Evolutionary conservation across 2,888 invertebrate species (phyloP).

Genomic region (Idaea dimidiata): DNA sequence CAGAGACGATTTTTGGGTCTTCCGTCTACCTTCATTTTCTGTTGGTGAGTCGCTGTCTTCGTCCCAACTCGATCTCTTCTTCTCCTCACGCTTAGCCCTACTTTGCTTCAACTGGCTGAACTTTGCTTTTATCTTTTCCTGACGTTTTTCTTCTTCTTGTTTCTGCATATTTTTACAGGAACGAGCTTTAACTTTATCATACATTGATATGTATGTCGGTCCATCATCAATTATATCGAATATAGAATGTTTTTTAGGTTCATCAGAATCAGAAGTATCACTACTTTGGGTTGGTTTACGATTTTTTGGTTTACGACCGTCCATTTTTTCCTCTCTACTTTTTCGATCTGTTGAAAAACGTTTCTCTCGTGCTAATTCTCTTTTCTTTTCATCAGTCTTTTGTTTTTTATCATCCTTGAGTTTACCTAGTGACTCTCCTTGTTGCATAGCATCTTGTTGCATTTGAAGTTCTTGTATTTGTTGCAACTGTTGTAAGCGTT

Average conservation of each 20-base stretch:
- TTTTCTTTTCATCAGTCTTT: conserved; percentile 70
- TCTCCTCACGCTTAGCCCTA: conserved; percentile 92
- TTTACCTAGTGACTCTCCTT: conserved; percentile 62
- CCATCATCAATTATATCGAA: conserved; percentile 94
- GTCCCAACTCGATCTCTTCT: conserved; percentile 94
- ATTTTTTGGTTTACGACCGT: conserved; percentile 64
- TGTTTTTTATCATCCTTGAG: conserved; percentile 67
- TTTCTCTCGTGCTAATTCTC: conserved; percentile 70
- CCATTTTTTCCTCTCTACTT: conserved; percentile 73
- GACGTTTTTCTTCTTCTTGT: conserved; percentile 92
- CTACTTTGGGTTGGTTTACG: conserved; percentile 79
- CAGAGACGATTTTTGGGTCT: conserved; percentile 64
- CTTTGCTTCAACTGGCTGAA: conserved; percentile 93
- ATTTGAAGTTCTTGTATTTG: conserved; percentile 75
- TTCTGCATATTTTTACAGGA: conserved; percentile 97
- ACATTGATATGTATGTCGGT: conserved; percentile 97
- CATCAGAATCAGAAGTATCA: conserved; percentile 88
- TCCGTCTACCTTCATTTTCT: conserved; percentile 69
- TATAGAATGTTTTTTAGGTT: conserved; percentile 93
- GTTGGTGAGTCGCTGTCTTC: conserved; percentile 87
- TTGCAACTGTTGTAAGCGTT: conserved; percentile 73
- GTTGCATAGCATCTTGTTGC: conserved; percentile 70
- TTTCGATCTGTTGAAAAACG: conserved; percentile 75
- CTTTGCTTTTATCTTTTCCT: conserved; percentile 93
- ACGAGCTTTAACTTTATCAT: conserved; percentile 97